Evolutionary conservation across 1,140 invertebrate genomes (phyloP).

Genomic region (Dryas iulia): DNA sequence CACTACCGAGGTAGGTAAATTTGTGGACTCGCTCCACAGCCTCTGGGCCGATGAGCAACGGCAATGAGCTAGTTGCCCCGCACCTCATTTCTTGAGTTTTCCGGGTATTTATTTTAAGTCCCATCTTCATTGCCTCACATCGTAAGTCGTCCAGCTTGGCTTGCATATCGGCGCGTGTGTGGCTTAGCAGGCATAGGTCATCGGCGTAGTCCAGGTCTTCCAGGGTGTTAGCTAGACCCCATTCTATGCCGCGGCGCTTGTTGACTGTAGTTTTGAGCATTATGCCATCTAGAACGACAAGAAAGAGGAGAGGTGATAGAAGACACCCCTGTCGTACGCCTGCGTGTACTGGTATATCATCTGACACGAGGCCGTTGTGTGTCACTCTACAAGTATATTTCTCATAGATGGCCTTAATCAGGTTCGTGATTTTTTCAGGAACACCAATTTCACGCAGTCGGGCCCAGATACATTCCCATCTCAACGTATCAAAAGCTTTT

Average conservation of each 20-base stretch:
- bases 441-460: conserved; percentile 17
- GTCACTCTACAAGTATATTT: conserved; percentile 19
- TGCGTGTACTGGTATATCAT: too few species aligned
- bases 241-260: conserved; percentile 18
- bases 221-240: not conserved
- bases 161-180: conserved; percentile 26
- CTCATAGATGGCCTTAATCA: too few species aligned
- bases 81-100: conserved; percentile 25
- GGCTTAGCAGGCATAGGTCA: conserved; percentile 25
- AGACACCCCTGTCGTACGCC: too few species aligned
- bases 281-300: conserved; percentile 18
- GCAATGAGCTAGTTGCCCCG: conserved; percentile 7
- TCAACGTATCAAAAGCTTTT: conserved; percentile 27
- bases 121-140: not conserved
- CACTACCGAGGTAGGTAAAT: too few species aligned
- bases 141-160: conserved; percentile 27
- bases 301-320: too few species aligned
- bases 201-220: conserved; percentile 29
- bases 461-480: conserved; percentile 10
- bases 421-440: too few species aligned
- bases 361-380: conserved; percentile 18
- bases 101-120: conserved; percentile 23
- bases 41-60: conserved; percentile 17
- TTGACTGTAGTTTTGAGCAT: not conserved
- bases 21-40: not conserved